A percentile compares a stretch with the other conserved stretches of the same genome.
Evolutionary conservation across 2,888 invertebrate species (phyloP).

Genomic region (Blera fallax): DNA sequence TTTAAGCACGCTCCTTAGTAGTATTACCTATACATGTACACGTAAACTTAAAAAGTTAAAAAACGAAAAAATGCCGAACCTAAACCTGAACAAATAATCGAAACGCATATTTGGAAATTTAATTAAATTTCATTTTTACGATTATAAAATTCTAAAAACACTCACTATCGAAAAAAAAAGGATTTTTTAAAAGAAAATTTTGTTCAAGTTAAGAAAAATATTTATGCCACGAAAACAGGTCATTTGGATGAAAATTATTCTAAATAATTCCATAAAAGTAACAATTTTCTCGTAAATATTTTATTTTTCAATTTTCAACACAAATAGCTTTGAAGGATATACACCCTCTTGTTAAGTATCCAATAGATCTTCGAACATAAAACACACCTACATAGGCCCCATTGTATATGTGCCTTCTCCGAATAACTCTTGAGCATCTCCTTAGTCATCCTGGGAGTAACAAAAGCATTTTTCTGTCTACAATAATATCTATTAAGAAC

Average conservation of each 20-base stretch:
- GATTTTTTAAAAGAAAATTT: background rate
- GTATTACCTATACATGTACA: constrained; percentile 45
- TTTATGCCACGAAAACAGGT: background rate
- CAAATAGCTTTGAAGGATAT: too few relatives aligned
- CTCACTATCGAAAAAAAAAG: background rate
- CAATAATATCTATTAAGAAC: too few relatives aligned
- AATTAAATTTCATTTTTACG: background rate
- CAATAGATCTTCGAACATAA: too few relatives aligned
- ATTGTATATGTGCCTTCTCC: too few relatives aligned
- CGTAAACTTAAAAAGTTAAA: constrained; percentile 30
- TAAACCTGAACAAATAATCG: constrained; percentile 5
- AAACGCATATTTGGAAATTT: background rate
- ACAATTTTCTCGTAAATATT: too few relatives aligned
- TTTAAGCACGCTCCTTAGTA: constrained; percentile 61
- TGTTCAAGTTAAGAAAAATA: background rate
- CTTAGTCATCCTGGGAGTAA: too few relatives aligned
- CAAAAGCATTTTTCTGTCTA: too few relatives aligned
- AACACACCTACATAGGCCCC: too few relatives aligned
- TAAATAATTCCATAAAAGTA: background rate
- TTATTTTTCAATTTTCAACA: too few relatives aligned
- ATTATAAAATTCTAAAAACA: background rate
- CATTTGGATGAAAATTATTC: background rate
- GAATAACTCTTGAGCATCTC: too few relatives aligned
- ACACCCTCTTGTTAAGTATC: too few relatives aligned
- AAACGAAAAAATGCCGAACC: background rate